phyloP scores from a whole-genome alignment of 2,113 vertebrate genomes.

The Hyla sarda region DNA sequence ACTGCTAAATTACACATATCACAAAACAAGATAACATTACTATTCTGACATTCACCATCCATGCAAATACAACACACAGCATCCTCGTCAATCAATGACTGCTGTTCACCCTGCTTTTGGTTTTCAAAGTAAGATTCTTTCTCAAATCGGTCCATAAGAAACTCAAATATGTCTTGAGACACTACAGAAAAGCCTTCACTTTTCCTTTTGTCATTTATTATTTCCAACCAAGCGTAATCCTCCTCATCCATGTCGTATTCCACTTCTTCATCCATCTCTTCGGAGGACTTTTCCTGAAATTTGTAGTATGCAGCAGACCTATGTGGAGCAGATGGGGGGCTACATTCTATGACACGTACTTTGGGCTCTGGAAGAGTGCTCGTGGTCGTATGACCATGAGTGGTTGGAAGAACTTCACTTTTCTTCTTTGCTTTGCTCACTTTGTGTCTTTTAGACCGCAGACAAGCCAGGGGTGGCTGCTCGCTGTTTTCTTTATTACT shows the following conservation, averaged over 20 bases:
- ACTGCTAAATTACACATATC: slow-evolving; percentile 95
- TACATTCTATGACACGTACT: slow-evolving; percentile 92
- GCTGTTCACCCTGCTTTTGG: slow-evolving; percentile 87
- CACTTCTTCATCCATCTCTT: slow-evolving; percentile 95
- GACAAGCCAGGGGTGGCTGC: slow-evolving; percentile 80
- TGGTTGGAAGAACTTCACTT: slow-evolving; percentile 77
- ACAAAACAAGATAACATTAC: slow-evolving; percentile 96
- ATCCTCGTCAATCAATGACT: slow-evolving; percentile 89
- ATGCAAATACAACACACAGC: slow-evolving; percentile 96
- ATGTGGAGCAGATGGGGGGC: slow-evolving; percentile 87
- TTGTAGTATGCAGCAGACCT: slow-evolving; percentile 85
- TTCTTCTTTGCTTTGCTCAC: slow-evolving; percentile 88
- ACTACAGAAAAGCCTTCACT: slow-evolving; percentile 88
- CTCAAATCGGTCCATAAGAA: slow-evolving; percentile 95
- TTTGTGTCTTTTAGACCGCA: slow-evolving; percentile 86
- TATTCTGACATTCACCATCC: slow-evolving; percentile 94
- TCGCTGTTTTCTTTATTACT: slow-evolving; percentile 97
- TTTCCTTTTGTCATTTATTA: slow-evolving; percentile 89
- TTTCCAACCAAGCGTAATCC: slow-evolving; percentile 95
- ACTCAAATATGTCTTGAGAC: slow-evolving; percentile 94
- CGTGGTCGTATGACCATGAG: slow-evolving; percentile 71
- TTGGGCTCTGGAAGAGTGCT: slow-evolving; percentile 84
- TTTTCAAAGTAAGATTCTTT: slow-evolving; percentile 92
- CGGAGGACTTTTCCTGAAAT: slow-evolving; percentile 88
- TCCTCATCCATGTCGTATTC: slow-evolving; percentile 99